Evolutionary conservation across 2,888 invertebrate species (phyloP).

Genomic region (Rhodophaea formosa): DNA sequence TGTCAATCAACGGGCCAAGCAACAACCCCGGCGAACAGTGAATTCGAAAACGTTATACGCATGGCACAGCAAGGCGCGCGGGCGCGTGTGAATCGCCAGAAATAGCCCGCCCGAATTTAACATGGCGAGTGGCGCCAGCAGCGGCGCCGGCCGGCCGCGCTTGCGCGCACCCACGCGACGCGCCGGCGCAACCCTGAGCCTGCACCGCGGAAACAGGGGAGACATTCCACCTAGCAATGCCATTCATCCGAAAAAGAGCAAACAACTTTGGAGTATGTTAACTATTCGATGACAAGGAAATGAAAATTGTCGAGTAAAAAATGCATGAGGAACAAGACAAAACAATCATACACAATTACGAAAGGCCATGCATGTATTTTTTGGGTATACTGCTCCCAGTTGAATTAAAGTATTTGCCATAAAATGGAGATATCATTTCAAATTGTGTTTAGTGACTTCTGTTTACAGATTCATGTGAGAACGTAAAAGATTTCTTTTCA

Average conservation of each 20-base stretch:
- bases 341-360: background rate
- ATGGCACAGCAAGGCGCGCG: constrained; percentile 49
- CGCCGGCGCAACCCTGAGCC: constrained; percentile 34
- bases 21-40: constrained; percentile 23
- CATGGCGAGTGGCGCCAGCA: constrained; percentile 71
- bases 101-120: constrained; percentile 78
- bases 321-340: background rate
- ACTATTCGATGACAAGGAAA: background rate
- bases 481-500: too few species aligned
- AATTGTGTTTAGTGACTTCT: too few species aligned
- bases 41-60: constrained; percentile 63
- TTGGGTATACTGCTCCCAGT: too few species aligned
- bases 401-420: too few species aligned
- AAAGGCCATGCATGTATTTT: too few species aligned
- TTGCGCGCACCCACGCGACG: constrained; percentile 33
- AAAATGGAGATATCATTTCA: too few species aligned
- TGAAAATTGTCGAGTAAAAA: background rate
- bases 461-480: too few species aligned
- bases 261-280: constrained; percentile 1
- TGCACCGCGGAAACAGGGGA: constrained; percentile 28
- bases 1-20: constrained; percentile 12
- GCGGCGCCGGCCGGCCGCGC: constrained; percentile 66
- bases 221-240: constrained; percentile 24
- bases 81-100: constrained; percentile 74
- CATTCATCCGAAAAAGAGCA: background rate